phyloP scores from a whole-genome alignment of 2,888 invertebrate species.

The Pachymerium ferrugineum region DNA sequence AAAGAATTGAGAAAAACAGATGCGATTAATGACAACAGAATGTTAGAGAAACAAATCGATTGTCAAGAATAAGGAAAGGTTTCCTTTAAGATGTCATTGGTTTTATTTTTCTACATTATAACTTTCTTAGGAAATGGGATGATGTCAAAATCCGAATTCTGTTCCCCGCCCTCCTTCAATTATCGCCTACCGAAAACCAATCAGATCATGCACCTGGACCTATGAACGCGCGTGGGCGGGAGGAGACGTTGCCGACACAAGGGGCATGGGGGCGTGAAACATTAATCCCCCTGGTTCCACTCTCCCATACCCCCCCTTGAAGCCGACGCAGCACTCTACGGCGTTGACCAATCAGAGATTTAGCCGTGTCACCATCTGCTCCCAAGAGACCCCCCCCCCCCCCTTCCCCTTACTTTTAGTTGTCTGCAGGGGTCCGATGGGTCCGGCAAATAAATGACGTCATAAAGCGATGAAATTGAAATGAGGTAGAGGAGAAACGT shows the following conservation, averaged over 20 bases:
- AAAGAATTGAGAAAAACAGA: neutral
- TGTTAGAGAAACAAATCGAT: no score
- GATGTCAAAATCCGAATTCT: no score
- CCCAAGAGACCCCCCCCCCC: neutral
- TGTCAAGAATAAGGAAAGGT: no score
- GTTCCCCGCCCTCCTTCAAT: constrained; percentile 19
- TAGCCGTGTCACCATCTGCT: neutral
- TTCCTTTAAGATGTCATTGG: no score
- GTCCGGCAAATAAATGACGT: constrained; percentile 22
- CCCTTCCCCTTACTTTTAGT: constrained; percentile 1
- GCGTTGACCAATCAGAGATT: neutral
- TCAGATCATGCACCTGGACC: constrained; percentile 12
- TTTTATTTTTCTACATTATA: no score
- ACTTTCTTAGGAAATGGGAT: no score
- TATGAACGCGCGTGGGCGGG: constrained; percentile 22
- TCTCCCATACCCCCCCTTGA: neutral
- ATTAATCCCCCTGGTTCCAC: constrained; percentile 4
- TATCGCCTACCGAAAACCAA: constrained; percentile 17
- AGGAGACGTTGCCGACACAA: neutral
- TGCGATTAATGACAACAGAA: no score
- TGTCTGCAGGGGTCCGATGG: constrained; percentile 9
- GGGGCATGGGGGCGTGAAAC: constrained; percentile 15
- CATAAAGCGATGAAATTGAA: constrained; percentile 25
- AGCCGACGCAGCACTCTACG: neutral
- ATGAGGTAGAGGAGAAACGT: constrained; percentile 15